Base-by-base conservation (phyloP, 1,140 invertebrate genomes). In the Heliothis subflexa region DNA sequence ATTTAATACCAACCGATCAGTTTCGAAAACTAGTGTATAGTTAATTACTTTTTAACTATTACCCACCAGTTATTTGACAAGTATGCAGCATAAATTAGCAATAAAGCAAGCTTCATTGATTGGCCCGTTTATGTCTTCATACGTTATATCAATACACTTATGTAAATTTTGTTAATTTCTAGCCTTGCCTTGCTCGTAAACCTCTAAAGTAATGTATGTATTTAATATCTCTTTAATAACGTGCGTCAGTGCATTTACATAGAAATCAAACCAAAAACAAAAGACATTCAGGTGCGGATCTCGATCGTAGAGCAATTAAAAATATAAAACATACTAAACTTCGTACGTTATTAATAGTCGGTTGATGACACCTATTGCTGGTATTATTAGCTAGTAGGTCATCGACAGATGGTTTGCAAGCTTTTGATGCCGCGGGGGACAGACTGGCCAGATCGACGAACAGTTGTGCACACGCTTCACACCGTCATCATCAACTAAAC, bases 31-130 rank as follows among this genome's bases (percentile, higher is more conserved):
- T 25, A 77, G 62, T 71, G 78, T 74, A 59, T 59, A 49, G 55
- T 78, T 80, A 83, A 81, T 83, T 79, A 57, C 78, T 80, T 76
- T 78, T 62, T 49, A 59, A 78, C 21, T 49, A 57, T 73, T 82
- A 50, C 66, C 50, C 40, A 50, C 66, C 50, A 18, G 54, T 57
- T 45, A 50, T n/a, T 47, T 74, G 55, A 61, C 40, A 47, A 61
- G 14, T 73, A 74, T 70, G 9, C 2, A 25, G 71, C 71, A 74
- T 74, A 74, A 61, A 74, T 59, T 74, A 49, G 40, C 54, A 59
- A 74, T 61, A 59, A 61, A 49, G n/a, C 33, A 70, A 52, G 18
- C 47, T 28, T 9, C 25, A 52, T 70, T 70, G 47, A 70, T 70
- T 70, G 66, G 66, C 1, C 12, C 18, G 66, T 25, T 70, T 28